These are phyloP conservation scores for roundworm (Caenorhabditis elegans) DNA, from an alignment of 1,140 invertebrate species.

Conservation along the genomic window WBcel235 BX284604.4:14767501-14768000, in stretches of 20 bases:
- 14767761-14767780: not conserved
- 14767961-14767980: not conserved
- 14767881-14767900: not conserved
- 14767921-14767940: not conserved
- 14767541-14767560: conserved; percentile 54
- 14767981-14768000: not conserved
- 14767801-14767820: not conserved
- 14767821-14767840: not conserved
- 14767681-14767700: conserved; percentile 24
- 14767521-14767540: conserved; percentile 54
- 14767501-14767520: conserved; percentile 57
- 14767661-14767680: not conserved
- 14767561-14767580: conserved; percentile 58
- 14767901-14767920: not conserved
- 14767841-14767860: not conserved
- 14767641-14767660: conserved; percentile 44
- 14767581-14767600: not conserved
- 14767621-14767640: conserved; percentile 44
- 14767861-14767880: too few species aligned
- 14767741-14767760: too few species aligned
- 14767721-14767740: not conserved
- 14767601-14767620: conserved; percentile 27
- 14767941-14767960: not conserved
- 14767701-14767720: not conserved
- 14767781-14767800: not conserved